These are phyloP conservation scores for Venturia canescens DNA, from an alignment of 1,140 invertebrate genomes.

Conservation along the genomic window DNA sequence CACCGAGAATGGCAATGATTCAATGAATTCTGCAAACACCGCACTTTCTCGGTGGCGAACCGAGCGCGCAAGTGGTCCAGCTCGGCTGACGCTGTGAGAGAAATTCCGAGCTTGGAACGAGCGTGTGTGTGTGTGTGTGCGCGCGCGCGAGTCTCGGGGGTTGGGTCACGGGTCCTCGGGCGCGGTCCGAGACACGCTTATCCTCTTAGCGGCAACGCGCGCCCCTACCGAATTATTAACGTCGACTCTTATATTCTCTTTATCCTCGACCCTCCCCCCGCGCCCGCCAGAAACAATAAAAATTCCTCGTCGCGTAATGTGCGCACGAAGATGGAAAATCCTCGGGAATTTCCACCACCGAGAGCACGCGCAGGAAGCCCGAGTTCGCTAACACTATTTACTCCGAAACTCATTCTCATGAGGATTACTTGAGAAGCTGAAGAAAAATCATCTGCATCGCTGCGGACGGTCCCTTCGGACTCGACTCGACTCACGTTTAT, in stretches of 20 bases:
- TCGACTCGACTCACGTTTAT: too few species aligned
- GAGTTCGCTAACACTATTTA: not conserved
- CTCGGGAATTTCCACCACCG: not conserved
- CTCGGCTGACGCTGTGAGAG: slow-evolving; percentile 3
- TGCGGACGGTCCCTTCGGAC: too few species aligned
- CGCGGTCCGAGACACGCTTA: slow-evolving; percentile 66
- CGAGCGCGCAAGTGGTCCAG: slow-evolving; percentile 27
- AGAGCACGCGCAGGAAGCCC: too few species aligned
- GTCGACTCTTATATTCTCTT: slow-evolving; percentile 41
- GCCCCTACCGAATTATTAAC: slow-evolving; percentile 67
- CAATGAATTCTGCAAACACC: slow-evolving; percentile 72
- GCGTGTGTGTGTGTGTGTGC: not conserved
- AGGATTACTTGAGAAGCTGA: too few species aligned
- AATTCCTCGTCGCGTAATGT: not conserved
- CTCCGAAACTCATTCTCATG: too few species aligned
- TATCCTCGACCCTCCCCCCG: not conserved
- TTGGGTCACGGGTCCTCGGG: slow-evolving; percentile 56
- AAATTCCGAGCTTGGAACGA: not conserved
- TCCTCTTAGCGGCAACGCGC: slow-evolving; percentile 63
- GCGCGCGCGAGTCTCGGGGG: slow-evolving; percentile 47
- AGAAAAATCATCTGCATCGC: too few species aligned
- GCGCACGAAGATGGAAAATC: not conserved
- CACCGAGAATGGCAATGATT: slow-evolving; percentile 70
- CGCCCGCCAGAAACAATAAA: slow-evolving; percentile 24
- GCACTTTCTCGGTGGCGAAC: slow-evolving; percentile 60